These are phyloP conservation scores for Tigriopus japonicus DNA, from an alignment of 1,140 invertebrate genomes.

Conservation along the genomic window DNA sequence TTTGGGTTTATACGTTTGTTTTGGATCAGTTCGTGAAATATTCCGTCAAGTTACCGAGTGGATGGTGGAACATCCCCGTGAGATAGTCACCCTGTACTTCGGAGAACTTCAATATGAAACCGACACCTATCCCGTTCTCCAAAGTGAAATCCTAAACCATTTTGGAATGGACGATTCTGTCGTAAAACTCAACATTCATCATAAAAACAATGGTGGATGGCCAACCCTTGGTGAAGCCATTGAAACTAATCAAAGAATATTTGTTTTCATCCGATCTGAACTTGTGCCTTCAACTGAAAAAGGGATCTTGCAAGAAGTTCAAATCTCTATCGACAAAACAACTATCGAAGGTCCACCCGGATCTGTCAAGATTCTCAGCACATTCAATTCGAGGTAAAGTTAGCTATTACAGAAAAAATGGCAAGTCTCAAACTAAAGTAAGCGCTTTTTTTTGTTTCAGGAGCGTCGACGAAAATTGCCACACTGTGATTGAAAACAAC, in stretches of 20 bases:
- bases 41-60: background rate
- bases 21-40: background rate
- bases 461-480: background rate
- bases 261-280: background rate
- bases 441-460: background rate
- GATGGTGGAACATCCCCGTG: background rate
- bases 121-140: no score
- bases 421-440: no score
- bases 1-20: constrained; percentile 8
- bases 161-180: no score
- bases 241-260: background rate
- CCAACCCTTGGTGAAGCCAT: background rate
- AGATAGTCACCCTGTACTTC: background rate
- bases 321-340: no score
- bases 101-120: background rate
- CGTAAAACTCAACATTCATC: background rate
- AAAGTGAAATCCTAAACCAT: no score
- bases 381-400: no score
- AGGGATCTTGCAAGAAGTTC: no score
- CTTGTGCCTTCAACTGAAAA: no score
- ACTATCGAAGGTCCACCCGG: no score
- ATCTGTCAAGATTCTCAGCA: no score
- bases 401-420: no score
- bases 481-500: background rate
- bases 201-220: background rate